Conservation (phyloP, 1,140 invertebrate species). For the Drosophila tsacasi region DNA sequence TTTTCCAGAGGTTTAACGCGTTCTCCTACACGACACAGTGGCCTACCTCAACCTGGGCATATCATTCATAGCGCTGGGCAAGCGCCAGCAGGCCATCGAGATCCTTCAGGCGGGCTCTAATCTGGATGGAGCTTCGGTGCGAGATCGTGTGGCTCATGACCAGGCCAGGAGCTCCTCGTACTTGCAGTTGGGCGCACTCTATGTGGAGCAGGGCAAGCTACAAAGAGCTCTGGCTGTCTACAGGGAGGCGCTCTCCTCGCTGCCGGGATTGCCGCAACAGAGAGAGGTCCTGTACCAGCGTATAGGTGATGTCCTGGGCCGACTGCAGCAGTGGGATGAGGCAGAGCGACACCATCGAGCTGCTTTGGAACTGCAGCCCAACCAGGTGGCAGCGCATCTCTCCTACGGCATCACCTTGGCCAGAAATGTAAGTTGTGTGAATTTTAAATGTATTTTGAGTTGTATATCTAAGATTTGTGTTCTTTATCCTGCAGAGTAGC, state of each 20-base stretch:
- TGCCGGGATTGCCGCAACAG: conserved; percentile 93
- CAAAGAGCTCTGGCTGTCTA: conserved; percentile 95
- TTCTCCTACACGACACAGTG: conserved; percentile 87
- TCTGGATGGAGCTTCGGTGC: conserved; percentile 93
- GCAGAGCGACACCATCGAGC: conserved; percentile 94
- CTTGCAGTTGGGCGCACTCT: conserved; percentile 95
- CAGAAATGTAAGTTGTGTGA: conserved; percentile 91
- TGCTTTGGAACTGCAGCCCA: conserved; percentile 92
- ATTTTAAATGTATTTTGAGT: background rate
- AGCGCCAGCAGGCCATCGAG: conserved; percentile 93
- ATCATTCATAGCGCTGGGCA: conserved; percentile 92
- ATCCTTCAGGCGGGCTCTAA: conserved; percentile 93
- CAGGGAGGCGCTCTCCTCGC: conserved; percentile 92
- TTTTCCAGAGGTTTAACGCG: background rate
- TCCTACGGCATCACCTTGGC: conserved; percentile 96
- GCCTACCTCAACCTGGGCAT: conserved; percentile 97
- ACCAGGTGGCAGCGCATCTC: conserved; percentile 95
- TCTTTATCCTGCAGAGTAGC: conserved; percentile 88
- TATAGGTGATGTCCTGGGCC: conserved; percentile 92
- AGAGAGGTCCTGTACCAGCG: conserved; percentile 87
- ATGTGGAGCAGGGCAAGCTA: conserved; percentile 93
- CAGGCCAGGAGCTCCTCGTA: conserved; percentile 95
- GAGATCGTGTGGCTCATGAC: conserved; percentile 95
- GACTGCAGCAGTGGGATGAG: conserved; percentile 91
- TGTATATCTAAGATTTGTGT: background rate